phyloP scores from a whole-genome alignment of 2,797 vertebrate species.

The Coluber constrictor region DNA sequence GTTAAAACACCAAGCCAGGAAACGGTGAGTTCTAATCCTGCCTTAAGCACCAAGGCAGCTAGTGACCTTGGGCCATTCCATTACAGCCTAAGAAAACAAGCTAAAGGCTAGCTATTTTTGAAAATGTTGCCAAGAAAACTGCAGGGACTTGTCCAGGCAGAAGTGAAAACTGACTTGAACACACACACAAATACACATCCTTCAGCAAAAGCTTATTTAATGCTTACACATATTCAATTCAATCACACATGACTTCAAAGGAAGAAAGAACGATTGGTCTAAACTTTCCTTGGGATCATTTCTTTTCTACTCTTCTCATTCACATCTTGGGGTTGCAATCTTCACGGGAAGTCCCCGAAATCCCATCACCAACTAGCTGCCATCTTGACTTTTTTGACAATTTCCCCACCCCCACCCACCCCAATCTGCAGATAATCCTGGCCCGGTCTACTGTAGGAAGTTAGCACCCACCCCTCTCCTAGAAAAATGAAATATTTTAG shows the following conservation, averaged over 20 bases:
- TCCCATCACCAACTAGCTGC: too few relatives aligned
- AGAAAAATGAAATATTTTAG: too few relatives aligned
- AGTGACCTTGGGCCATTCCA: neutral
- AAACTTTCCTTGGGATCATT: too few relatives aligned
- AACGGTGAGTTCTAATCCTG: neutral
- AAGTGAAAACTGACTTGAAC: neutral
- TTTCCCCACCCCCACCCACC: too few relatives aligned
- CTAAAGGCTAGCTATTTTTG: neutral
- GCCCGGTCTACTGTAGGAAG: neutral
- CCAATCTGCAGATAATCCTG: neutral
- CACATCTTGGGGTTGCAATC: too few relatives aligned
- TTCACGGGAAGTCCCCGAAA: too few relatives aligned
- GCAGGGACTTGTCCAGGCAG: neutral
- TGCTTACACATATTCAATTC: neutral
- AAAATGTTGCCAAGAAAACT: neutral
- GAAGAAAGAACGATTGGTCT: too few relatives aligned
- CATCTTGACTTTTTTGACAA: too few relatives aligned
- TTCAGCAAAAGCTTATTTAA: neutral
- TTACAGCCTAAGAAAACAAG: neutral
- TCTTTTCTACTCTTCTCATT: too few relatives aligned
- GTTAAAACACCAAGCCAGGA: neutral
- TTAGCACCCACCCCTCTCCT: too few relatives aligned
- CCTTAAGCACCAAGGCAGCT: neutral
- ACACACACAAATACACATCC: too few relatives aligned
- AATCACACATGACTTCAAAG: too few relatives aligned